Evolutionary conservation across 2,797 vertebrate genomes (phyloP), one percentile per base, ranked within the genome.

Genomic region (Poeciliopsis turneri): DNA sequence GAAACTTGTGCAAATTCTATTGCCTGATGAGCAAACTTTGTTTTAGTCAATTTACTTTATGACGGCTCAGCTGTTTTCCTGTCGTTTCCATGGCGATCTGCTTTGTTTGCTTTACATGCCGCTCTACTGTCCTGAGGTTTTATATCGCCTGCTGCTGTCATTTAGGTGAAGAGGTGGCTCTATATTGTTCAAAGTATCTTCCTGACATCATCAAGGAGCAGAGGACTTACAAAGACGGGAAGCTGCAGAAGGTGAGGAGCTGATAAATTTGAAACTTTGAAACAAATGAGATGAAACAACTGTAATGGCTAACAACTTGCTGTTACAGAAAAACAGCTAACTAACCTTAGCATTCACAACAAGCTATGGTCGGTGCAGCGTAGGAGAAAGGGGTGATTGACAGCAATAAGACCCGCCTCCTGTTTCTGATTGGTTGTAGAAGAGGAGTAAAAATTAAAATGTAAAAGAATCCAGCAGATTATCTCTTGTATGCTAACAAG

Each of bases 101-200:
- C 30, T 33, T 61, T 80, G 9, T 79, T 88, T 78, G 36, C 74
- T 71, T 79, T 71, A 25, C 57, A 75, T 28, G 72, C 72, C 15
- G 41, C 9, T 74, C 49, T 28, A 1, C 49, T 45, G 5, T 28
- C 41, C 41, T 28, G 43, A 28, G 12, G 6, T 8, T 71, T 71
- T 46, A 46, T 71, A 46, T 46, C 16, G 13, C 43, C 43, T 9
- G 68, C 41, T 46, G n/a, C 39, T 69, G 23, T 43, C 66, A 75
- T 94, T 59, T 90, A 99, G 98, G 98, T 84, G 98, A 99, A 89
- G 98, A 99, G 86, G 98, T 99, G 81, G 98, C 98, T 28, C 92
- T 99, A 43, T 99, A 99, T 89, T 99, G 98, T 95, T 98, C 98
- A 90, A 99, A 99, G 95, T 98, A 99, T 81, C 96, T 99, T 76